A percentile compares a stretch with the other conserved stretches of the same genome.
These are phyloP conservation scores for Cyprinodon variegatus DNA, from an alignment of 2,113 vertebrate genomes.

Conservation along the genomic window DNA sequence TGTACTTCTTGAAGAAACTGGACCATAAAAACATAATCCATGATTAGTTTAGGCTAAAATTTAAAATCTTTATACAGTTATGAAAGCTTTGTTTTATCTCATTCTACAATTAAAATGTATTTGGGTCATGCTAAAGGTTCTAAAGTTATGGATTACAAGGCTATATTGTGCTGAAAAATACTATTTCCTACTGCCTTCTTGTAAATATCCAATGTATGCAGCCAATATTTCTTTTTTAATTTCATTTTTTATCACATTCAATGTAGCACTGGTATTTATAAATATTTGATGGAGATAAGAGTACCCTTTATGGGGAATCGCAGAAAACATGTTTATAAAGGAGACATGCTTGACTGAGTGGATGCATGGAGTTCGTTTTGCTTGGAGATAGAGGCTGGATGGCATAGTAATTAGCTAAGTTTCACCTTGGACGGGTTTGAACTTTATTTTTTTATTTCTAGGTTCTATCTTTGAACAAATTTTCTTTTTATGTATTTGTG, in stretches of 20 bases:
- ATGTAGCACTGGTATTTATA: too few relatives aligned
- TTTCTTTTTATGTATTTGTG: neutral
- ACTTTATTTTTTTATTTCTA: neutral
- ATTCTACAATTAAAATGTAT: neutral
- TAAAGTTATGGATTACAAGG: neutral
- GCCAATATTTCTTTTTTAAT: neutral
- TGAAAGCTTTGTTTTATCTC: neutral
- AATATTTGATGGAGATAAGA: too few relatives aligned
- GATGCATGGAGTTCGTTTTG: neutral
- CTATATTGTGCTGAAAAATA: neutral
- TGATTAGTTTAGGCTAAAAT: neutral
- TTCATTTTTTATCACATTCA: neutral
- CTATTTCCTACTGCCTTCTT: neutral
- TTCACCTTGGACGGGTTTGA: neutral
- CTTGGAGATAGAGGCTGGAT: neutral
- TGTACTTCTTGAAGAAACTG: neutral
- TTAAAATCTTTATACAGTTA: neutral
- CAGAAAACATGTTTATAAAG: neutral
- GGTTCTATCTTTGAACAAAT: neutral
- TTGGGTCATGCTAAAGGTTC: neutral
- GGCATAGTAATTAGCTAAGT: neutral
- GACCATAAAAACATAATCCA: neutral
- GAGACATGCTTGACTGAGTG: neutral
- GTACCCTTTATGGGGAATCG: neutral
- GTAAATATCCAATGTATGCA: neutral